Conservation (phyloP, 2,888 invertebrate genomes). For the Zhuqinia jingwanae region DNA sequence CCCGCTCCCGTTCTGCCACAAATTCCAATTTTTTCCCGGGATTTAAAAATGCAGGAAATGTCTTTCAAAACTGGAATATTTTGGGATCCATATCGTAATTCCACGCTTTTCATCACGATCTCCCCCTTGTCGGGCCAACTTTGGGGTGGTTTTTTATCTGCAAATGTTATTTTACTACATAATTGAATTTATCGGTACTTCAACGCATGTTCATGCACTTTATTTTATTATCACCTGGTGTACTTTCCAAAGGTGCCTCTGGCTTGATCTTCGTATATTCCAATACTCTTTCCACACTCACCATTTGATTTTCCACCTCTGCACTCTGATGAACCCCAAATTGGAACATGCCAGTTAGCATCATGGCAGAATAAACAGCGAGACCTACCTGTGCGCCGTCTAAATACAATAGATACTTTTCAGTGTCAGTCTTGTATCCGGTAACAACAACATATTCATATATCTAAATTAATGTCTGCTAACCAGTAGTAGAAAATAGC, state of each 20-base stretch:
- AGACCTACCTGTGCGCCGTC: constrained; percentile 83
- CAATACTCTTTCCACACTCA: constrained; percentile 82
- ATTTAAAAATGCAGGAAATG: constrained; percentile 81
- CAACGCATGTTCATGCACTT: not conserved
- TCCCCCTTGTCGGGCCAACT: constrained; percentile 75
- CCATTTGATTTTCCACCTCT: constrained; percentile 83
- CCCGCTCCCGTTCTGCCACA: constrained; percentile 82
- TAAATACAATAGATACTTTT: no score
- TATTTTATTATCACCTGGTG: constrained; percentile 53
- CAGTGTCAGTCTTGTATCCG: not conserved
- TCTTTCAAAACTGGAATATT: constrained; percentile 80
- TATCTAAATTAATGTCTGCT: no score
- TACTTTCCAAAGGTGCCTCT: constrained; percentile 80
- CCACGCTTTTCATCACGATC: constrained; percentile 69
- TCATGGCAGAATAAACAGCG: constrained; percentile 87
- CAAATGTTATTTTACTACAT: not conserved
- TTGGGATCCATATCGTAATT: constrained; percentile 66
- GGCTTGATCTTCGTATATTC: constrained; percentile 82
- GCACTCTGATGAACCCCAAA: constrained; percentile 90
- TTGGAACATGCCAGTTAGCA: constrained; percentile 84
- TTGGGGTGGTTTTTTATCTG: constrained; percentile 68
- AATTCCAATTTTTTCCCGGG: constrained; percentile 82
- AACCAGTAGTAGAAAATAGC: constrained; percentile 84
- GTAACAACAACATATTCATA: no score
- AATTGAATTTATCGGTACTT: not conserved